Conservation (phyloP, 2,113 vertebrate genomes). For the Ammodytes marinus region DNA sequence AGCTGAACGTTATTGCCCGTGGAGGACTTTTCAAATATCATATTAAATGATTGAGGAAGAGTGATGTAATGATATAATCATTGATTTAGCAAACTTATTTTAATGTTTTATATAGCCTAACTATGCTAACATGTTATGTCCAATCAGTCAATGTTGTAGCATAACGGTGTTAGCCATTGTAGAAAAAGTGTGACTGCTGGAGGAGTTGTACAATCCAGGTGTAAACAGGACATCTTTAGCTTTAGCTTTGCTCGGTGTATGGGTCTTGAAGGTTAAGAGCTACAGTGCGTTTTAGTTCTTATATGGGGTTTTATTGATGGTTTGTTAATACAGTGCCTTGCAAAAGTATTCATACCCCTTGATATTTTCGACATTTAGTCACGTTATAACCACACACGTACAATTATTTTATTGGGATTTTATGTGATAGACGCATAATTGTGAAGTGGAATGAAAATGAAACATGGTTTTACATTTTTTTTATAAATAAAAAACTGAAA, state of each 20-base stretch:
- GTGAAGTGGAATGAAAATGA: too few relatives aligned
- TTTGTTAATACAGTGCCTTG: too few relatives aligned
- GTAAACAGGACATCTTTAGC: background rate
- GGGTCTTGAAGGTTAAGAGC: background rate
- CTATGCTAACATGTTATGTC: background rate
- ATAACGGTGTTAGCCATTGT: background rate
- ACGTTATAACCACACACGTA: too few relatives aligned
- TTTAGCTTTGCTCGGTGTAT: background rate
- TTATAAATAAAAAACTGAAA: too few relatives aligned
- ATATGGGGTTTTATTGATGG: background rate
- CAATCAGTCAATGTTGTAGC: background rate
- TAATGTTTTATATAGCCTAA: background rate
- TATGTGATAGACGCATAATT: too few relatives aligned
- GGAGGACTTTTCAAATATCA: background rate
- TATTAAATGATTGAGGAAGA: background rate
- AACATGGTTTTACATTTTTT: too few relatives aligned
- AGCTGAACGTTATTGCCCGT: background rate
- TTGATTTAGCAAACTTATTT: background rate
- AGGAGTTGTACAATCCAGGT: conserved; percentile 21
- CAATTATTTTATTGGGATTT: too few relatives aligned
- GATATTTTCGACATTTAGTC: too few relatives aligned
- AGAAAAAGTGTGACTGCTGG: background rate
- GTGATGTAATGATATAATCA: background rate
- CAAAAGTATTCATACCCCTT: too few relatives aligned
- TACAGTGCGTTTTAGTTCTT: background rate